Base-by-base conservation (phyloP, 1,140 invertebrate genomes). In the Monochamus saltuarius region DNA sequence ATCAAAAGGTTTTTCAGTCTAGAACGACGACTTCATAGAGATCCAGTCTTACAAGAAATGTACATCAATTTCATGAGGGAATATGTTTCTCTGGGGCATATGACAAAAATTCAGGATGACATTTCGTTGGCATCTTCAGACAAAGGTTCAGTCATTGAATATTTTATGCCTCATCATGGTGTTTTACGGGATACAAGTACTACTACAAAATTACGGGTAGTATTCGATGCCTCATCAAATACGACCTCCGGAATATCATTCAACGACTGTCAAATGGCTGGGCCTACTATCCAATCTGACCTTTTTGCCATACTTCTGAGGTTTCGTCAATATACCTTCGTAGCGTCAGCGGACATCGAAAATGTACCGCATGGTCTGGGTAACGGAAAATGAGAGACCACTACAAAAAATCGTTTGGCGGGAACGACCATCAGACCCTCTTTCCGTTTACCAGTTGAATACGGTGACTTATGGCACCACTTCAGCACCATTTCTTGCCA, bases 291-390 rank as follows among this genome's bases (percentile, higher is more conserved):
- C n/a, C 78, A 79, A 49, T 61, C 75, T 34, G 75, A 79, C 16
- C 52, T 80, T 14, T 66, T 75, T 50, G 53, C 65, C 9, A 70
- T 78, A 38, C 29, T 80, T 13, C 14, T 77, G 0, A 54, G 74
- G 10, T 82, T 81, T 66, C 56, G 77, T 14, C 62, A 59, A 7
- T 67, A 74, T 49, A 45, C 51, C 36, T 11, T 55, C 45, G 73
- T 73, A 14, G 64, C 81, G 11, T 61, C 64, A 17, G 72, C 70
- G 1, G 78, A 81, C 45, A 73, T 81, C 58, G 6, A 75, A 78
- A 55, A 77, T 77, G 72, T 77, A 76, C 60, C 55, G 75, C 3
- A 68, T 70, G 37, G 64, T 77, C 11, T 34, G 67, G 19, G 42
- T 75, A 7, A 56, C 51, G 17, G 59, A 62, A 10, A 22, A 61